Base-by-base conservation (phyloP, 2,797 vertebrate species). In the Merluccius polli region DNA sequence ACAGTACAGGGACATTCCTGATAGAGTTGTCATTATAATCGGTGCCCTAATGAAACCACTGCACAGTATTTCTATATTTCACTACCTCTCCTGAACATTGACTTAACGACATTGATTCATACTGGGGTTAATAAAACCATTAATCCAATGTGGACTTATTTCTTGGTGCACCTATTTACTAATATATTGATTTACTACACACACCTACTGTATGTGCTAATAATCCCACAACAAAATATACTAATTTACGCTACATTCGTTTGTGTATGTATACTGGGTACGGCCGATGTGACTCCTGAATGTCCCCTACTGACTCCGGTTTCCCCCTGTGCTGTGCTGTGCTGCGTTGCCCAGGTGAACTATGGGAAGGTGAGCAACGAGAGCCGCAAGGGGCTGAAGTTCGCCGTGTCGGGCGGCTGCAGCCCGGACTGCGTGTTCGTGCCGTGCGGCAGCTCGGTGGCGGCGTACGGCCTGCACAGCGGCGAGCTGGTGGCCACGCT, bases 371-470 rank as follows among this genome's bases (percentile, higher is more conserved):
- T 99, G 71, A 93, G 70, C 86, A 99, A 98, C 24, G 92, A 94
- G 77, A 97, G 95, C 74, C 95, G 95, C 70, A 99, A 98, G 91
- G 93, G 94, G 84, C 87, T 98, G 21, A 97, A 97, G 91, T 95
- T 99, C 73, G 86, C 96, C 0, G 86, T 97, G 70, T 98, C 98
- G 0, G 91, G n/a, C 41, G 96, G 95, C 91, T 99, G 97, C 91
- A 96, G 94, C 89, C 94, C 95, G 0, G 97, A 99, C 78, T 97
- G 98, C 91, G 97, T 94, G 78, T 99, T 99, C 84, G 95, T 99
- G 82, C 97, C 97, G 0, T 94, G 93, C 73, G 94, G 93, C 82
- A 96, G 93, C 92, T 95, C 94, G 0, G 90, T 99, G 75, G 95
- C 94, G 1, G 85, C 97, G 84, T 98, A 97, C 33, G 90, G 92